phyloP scores from a whole-genome alignment of 1,140 invertebrate genomes.

The Homarus americanus region DNA sequence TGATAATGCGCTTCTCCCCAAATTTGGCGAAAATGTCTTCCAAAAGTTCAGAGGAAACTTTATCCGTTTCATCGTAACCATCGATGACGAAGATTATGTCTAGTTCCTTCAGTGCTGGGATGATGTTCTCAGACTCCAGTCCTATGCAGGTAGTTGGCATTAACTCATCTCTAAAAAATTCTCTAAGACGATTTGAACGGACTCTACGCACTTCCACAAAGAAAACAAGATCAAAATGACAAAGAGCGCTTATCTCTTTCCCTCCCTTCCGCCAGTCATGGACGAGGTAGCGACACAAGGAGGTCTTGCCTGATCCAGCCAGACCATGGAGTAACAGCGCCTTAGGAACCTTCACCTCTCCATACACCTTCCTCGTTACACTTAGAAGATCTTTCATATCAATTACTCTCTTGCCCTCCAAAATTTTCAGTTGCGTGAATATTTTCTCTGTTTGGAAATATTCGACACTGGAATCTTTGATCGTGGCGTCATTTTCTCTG shows the following conservation, averaged over 20 bases:
- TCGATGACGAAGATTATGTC: constrained; percentile 42
- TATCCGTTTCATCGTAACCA: constrained; percentile 40
- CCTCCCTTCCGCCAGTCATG: constrained; percentile 30
- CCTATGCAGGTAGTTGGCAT: constrained; percentile 6
- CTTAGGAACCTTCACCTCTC: not conserved
- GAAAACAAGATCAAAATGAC: constrained; percentile 16
- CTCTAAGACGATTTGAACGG: constrained; percentile 32
- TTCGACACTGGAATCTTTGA: not conserved
- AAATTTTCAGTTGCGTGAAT: constrained; percentile 22
- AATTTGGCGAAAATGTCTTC: constrained; percentile 57
- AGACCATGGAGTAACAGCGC: constrained; percentile 18
- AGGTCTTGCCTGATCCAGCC: constrained; percentile 47
- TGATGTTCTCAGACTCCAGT: constrained; percentile 35
- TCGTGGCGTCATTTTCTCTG: not conserved
- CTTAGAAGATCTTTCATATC: not conserved
- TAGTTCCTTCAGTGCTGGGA: constrained; percentile 37
- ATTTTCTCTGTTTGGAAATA: constrained; percentile 18
- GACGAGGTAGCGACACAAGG: constrained; percentile 42
- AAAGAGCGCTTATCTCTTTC: not conserved
- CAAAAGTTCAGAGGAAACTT: constrained; percentile 32
- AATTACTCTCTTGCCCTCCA: constrained; percentile 2
- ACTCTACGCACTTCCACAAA: constrained; percentile 36
- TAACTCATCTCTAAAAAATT: constrained; percentile 42
- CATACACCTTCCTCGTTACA: not conserved
- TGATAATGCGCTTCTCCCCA: constrained; percentile 22